A percentile compares a stretch with the other conserved stretches of the same genome.
phyloP scores from a whole-genome alignment of 2,113 vertebrate species.

The Takifugu bimaculatus region DNA sequence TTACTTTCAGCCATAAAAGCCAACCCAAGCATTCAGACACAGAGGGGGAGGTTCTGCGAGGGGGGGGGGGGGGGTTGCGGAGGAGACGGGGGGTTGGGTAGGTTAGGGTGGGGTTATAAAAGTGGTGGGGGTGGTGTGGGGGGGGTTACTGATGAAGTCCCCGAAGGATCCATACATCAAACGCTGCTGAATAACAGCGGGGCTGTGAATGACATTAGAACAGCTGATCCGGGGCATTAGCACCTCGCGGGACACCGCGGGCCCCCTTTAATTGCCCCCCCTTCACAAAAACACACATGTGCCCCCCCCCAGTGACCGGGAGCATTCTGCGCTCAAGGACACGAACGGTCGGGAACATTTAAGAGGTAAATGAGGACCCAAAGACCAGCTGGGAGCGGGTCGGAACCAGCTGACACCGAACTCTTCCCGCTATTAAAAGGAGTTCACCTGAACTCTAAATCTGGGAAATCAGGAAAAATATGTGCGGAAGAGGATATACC shows the following conservation, averaged over 20 bases:
- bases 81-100: slow-evolving; percentile 50
- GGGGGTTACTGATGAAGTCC: slow-evolving; percentile 54
- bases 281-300: slow-evolving; percentile 5
- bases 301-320: slow-evolving; percentile 11
- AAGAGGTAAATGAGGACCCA: background rate
- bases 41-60: slow-evolving; percentile 71
- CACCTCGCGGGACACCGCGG: slow-evolving; percentile 68
- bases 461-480: too few relatives aligned
- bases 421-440: too few relatives aligned
- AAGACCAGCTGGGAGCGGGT: too few relatives aligned
- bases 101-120: slow-evolving; percentile 53
- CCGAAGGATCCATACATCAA: slow-evolving; percentile 64
- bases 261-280: slow-evolving; percentile 63
- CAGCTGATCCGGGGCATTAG: slow-evolving; percentile 83
- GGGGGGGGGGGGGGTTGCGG: slow-evolving; percentile 41
- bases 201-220: slow-evolving; percentile 79
- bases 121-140: slow-evolving; percentile 10
- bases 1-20: slow-evolving; percentile 84
- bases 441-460: too few relatives aligned
- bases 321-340: slow-evolving; percentile 41
- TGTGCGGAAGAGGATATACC: too few relatives aligned
- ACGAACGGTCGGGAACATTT: slow-evolving; percentile 6
- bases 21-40: slow-evolving; percentile 80
- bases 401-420: too few relatives aligned
- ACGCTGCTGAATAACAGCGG: slow-evolving; percentile 77